Evolutionary conservation across 2,113 vertebrate genomes (phyloP).

Genomic region (Taxidea taxus): DNA sequence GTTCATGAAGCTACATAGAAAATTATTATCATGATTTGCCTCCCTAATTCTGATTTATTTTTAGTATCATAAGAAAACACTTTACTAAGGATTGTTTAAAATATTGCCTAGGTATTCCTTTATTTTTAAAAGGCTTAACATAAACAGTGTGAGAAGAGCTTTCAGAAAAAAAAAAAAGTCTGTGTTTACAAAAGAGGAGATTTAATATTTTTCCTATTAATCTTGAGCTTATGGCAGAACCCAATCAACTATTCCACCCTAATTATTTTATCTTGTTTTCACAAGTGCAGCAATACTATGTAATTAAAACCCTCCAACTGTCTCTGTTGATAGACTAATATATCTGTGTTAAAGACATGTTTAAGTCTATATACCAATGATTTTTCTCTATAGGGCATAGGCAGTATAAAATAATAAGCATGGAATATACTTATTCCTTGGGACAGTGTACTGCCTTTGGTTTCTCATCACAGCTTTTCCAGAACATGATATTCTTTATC

Average conservation of each 20-base stretch:
- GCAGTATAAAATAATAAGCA: not conserved
- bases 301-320: not conserved
- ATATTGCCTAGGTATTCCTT: not conserved
- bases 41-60: not conserved
- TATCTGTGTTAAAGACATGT: not conserved
- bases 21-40: not conserved
- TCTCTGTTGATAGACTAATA: not conserved
- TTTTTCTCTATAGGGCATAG: not conserved
- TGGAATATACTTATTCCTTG: not conserved
- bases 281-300: not conserved
- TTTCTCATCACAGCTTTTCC: not conserved
- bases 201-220: not conserved
- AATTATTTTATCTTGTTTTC: not conserved
- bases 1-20: not conserved
- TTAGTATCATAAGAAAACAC: not conserved
- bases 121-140: not conserved
- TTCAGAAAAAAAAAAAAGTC: not conserved
- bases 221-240: not conserved
- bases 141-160: not conserved
- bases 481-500: not conserved
- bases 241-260: not conserved
- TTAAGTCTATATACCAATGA: not conserved
- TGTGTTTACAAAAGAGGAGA: not conserved
- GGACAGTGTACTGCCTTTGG: accelerated
- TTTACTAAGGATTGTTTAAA: not conserved